These are phyloP conservation scores for Ciona savignyi DNA, from an alignment of 23 tunicate species.

Conservation along the genomic window DNA sequence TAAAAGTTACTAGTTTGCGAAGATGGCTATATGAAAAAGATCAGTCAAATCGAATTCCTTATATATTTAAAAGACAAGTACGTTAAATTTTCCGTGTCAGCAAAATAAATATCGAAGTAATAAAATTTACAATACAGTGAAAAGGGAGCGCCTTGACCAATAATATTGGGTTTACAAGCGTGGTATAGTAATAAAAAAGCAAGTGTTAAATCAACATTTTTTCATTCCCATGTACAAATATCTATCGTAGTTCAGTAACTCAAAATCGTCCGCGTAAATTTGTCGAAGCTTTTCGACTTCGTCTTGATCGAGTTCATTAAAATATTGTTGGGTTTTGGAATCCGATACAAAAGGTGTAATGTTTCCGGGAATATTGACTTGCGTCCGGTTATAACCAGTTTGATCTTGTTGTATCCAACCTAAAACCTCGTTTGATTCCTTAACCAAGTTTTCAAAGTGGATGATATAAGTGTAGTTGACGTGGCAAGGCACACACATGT, in stretches of 20 bases:
- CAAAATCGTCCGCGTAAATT: neutral
- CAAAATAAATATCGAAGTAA: too few species aligned
- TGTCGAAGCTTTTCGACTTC: neutral
- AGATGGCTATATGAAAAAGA: too few species aligned
- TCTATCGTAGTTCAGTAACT: neutral
- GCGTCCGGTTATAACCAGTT: neutral
- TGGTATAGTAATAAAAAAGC: too few species aligned
- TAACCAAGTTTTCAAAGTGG: neutral
- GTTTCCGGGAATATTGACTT: neutral
- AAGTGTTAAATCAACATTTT: neutral
- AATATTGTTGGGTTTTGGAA: neutral
- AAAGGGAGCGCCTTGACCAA: too few species aligned
- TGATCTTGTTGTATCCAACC: neutral
- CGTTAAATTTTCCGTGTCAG: too few species aligned
- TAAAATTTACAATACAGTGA: too few species aligned
- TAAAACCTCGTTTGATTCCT: neutral
- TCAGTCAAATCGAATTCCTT: too few species aligned
- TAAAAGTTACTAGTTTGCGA: too few species aligned
- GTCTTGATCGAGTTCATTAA: neutral
- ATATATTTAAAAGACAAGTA: too few species aligned
- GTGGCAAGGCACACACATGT: neutral
- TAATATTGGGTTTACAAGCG: too few species aligned
- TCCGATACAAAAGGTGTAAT: neutral
- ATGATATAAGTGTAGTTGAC: neutral
- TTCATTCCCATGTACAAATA: neutral